phyloP scores from a whole-genome alignment of 2,797 vertebrate species.

The Fringilla coelebs region DNA sequence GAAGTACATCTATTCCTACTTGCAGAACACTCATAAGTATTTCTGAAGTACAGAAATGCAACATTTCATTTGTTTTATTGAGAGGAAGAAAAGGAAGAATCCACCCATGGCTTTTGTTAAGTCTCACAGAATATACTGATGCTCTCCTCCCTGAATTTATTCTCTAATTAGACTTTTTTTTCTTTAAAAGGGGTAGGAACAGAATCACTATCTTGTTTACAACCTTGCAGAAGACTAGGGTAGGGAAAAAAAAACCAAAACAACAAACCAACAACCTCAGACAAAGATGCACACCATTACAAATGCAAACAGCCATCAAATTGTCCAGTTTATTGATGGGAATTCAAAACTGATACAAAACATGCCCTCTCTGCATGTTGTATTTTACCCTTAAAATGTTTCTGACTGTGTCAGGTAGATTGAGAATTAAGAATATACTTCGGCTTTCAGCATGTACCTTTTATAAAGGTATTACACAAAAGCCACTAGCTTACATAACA shows the following conservation, averaged over 20 bases:
- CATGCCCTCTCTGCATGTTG: constrained; percentile 56
- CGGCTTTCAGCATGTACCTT: constrained; percentile 68
- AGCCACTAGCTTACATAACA: constrained; percentile 58
- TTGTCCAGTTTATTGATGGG: constrained; percentile 76
- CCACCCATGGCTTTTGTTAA: not conserved
- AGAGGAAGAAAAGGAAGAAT: not conserved
- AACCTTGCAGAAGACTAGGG: constrained; percentile 15
- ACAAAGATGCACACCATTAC: constrained; percentile 69
- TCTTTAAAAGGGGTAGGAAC: not conserved
- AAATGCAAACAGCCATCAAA: constrained; percentile 75
- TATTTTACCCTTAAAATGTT: constrained; percentile 65
- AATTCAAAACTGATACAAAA: constrained; percentile 78
- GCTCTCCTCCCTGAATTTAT: not conserved
- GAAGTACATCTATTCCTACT: constrained; percentile 31
- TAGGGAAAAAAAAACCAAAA: constrained; percentile 1
- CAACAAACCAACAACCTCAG: not conserved
- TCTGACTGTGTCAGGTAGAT: constrained; percentile 65
- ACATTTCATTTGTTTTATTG: not conserved
- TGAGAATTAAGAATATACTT: constrained; percentile 65
- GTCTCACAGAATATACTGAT: not conserved
- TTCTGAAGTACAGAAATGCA: constrained; percentile 10
- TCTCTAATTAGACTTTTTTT: not conserved
- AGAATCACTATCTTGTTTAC: constrained; percentile 24
- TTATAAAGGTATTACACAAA: constrained; percentile 65
- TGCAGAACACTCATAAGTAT: not conserved